Evolutionary conservation across 2,113 vertebrate species (phyloP).

Genomic region (Aplodontia rufa): DNA sequence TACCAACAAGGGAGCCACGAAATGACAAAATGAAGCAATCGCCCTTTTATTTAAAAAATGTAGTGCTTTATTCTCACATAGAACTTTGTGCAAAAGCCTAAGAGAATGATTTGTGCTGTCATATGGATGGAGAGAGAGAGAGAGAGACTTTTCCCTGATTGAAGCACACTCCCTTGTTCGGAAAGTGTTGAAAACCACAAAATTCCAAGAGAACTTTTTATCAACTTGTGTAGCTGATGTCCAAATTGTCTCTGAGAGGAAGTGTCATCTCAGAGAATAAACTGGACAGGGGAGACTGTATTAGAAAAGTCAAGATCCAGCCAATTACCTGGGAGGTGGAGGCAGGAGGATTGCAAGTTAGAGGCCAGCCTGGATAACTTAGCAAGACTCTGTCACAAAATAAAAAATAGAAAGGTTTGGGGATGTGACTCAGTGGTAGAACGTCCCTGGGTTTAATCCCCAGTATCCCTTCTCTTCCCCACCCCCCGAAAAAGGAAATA

Average conservation of each 20-base stretch:
- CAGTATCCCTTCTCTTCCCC: too few species aligned
- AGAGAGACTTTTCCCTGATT: background rate
- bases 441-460: background rate
- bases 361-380: background rate
- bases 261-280: background rate
- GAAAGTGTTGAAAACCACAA: background rate
- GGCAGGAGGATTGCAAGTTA: background rate
- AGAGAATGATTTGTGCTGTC: background rate
- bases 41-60: background rate
- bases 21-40: background rate
- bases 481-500: background rate
- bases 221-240: background rate
- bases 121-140: background rate
- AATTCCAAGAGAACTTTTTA: background rate
- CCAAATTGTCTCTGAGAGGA: background rate
- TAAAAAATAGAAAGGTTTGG: background rate
- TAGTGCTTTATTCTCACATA: background rate
- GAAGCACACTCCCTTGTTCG: background rate
- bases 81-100: background rate
- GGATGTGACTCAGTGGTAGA: background rate
- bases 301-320: background rate
- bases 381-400: background rate
- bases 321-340: background rate
- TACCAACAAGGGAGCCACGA: background rate
- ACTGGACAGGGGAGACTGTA: background rate